phyloP scores from a whole-genome alignment of 2,888 invertebrate species.

The Tipula confusa region DNA sequence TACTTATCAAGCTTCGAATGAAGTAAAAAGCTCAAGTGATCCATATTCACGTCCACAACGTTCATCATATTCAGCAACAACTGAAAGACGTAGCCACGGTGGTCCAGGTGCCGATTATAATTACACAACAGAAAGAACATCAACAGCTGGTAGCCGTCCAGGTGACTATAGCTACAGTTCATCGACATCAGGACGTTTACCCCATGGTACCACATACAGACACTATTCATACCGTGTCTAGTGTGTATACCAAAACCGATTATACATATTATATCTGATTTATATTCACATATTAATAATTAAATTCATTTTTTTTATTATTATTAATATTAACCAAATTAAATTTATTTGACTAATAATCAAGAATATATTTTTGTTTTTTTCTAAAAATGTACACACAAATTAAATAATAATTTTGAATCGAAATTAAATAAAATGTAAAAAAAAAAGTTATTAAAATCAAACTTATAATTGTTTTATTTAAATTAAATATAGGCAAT shows the following conservation, averaged over 20 bases:
- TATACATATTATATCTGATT: neutral
- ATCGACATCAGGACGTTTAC: constrained; percentile 71
- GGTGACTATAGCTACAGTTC: constrained; percentile 82
- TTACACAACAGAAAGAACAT: constrained; percentile 69
- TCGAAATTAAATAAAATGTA: constrained; percentile 8
- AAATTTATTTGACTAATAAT: neutral
- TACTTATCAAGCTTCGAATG: constrained; percentile 65
- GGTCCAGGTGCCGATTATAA: constrained; percentile 70
- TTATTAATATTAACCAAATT: neutral
- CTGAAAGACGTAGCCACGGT: constrained; percentile 64
- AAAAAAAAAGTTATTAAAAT: neutral
- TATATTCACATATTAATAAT: neutral
- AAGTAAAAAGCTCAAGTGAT: constrained; percentile 54
- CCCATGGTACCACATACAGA: constrained; percentile 76
- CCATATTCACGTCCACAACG: constrained; percentile 60
- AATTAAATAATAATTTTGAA: neutral
- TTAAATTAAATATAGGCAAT: neutral
- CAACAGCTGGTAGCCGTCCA: constrained; percentile 68
- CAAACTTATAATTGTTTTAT: neutral
- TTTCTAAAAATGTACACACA: neutral
- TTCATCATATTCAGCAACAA: constrained; percentile 61
- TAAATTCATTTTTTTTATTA: neutral
- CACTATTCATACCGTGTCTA: constrained; percentile 86
- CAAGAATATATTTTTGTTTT: neutral
- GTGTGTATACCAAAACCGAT: too few relatives aligned